Evolutionary conservation across 2,888 invertebrate species (phyloP).

Genomic region (Gasteruption jaculator): DNA sequence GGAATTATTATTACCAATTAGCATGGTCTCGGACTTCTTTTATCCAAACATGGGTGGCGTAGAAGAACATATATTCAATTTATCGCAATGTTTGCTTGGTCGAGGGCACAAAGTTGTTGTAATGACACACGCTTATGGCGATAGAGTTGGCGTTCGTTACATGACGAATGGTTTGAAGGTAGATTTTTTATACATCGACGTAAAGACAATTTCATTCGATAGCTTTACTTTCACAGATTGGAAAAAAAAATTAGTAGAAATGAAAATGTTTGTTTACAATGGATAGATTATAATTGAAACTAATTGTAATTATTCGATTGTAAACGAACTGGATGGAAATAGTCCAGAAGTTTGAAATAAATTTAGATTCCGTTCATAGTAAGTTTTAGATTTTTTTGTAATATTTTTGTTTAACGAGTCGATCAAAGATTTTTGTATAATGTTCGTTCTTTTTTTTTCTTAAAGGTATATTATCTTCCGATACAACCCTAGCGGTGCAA

Average conservation of each 20-base stretch:
- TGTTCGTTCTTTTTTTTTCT: constrained; percentile 11
- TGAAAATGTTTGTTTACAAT: no score
- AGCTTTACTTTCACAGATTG: constrained; percentile 2
- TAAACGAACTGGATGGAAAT: no score
- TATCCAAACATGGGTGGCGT: constrained; percentile 99
- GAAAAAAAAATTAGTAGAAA: no score
- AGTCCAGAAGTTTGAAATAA: no score
- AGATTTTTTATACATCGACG: constrained; percentile 15
- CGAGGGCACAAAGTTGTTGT: constrained; percentile 89
- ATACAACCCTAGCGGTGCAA: no score
- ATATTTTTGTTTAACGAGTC: neutral
- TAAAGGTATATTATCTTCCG: constrained; percentile 86
- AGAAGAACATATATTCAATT: constrained; percentile 97
- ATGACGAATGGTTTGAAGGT: constrained; percentile 94
- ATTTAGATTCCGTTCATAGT: no score
- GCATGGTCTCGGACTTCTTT: constrained; percentile 98
- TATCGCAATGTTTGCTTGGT: constrained; percentile 88
- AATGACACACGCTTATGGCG: constrained; percentile 73
- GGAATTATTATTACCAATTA: constrained; percentile 40
- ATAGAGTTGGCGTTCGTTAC: constrained; percentile 75
- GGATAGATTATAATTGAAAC: no score
- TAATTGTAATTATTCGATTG: neutral
- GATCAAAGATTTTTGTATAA: neutral
- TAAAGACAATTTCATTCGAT: constrained; percentile 2
- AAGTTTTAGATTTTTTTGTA: neutral